Conservation (phyloP, 64 coral and sea anemone species). For the Platygyra sinensis region DNA sequence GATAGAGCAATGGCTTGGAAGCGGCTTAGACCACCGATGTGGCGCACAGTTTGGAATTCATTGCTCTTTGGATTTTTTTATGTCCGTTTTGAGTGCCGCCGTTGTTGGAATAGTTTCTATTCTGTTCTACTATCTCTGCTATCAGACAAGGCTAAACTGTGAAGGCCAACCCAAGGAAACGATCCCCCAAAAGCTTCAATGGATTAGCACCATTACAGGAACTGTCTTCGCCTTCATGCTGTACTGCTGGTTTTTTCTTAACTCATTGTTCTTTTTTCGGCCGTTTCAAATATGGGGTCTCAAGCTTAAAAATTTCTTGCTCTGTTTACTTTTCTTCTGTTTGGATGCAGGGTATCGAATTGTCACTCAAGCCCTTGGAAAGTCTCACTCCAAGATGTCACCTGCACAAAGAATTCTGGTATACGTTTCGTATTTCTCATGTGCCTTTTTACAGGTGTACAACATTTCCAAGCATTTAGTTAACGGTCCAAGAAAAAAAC, state of each 20-base stretch:
- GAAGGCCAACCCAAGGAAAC: background rate
- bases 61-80: background rate
- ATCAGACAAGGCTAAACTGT: background rate
- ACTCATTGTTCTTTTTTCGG: background rate
- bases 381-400: background rate
- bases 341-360: constrained; percentile 12
- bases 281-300: background rate
- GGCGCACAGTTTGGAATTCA: background rate
- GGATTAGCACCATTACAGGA: background rate
- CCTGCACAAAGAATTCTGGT: background rate
- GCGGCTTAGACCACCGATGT: background rate
- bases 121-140: background rate
- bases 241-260: constrained; percentile 3
- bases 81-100: background rate
- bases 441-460: background rate
- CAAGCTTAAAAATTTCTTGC: background rate
- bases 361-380: background rate
- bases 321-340: background rate
- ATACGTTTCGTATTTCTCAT: background rate
- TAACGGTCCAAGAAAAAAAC: background rate
- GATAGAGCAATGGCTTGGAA: constrained; percentile 20
- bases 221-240: background rate
- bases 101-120: background rate
- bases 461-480: background rate
- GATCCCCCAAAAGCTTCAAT: constrained; percentile 4